Percentiles rank a stretch among this genome's conserved stretches.
Evolutionary conservation across 2,797 vertebrate genomes (phyloP).

Genomic region (Gymnocypris eckloni): DNA sequence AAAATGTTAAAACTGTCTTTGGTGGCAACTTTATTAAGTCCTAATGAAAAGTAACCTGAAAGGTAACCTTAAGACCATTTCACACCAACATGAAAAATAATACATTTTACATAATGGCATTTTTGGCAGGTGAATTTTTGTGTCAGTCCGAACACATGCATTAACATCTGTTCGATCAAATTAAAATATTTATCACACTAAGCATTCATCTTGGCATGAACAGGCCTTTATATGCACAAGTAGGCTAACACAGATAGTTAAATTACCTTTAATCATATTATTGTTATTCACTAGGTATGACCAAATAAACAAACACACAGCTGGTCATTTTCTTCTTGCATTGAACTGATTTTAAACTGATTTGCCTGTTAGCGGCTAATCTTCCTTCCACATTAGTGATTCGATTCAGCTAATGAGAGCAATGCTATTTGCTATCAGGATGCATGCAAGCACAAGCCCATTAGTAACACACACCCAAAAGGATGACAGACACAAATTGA

Average conservation of each 20-base stretch:
- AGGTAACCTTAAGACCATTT: not conserved
- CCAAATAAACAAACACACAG: conserved; percentile 12
- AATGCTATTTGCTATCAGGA: not conserved
- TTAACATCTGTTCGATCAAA: not conserved
- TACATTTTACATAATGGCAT: too few relatives aligned
- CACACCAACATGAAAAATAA: not conserved
- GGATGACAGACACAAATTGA: not conserved
- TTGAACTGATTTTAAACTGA: conserved; percentile 21
- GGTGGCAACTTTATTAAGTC: not conserved
- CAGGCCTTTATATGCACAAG: not conserved
- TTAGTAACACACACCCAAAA: not conserved
- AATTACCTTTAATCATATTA: not conserved
- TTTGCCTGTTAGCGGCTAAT: conserved; percentile 28
- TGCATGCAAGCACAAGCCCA: not conserved
- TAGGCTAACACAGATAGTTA: not conserved
- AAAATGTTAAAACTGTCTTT: not conserved
- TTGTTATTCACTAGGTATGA: not conserved
- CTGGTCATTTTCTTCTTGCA: not conserved
- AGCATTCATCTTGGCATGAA: not conserved
- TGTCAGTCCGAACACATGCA: not conserved
- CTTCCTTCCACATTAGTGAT: conserved; percentile 9
- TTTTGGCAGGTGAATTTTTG: not conserved
- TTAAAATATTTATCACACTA: not conserved
- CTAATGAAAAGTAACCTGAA: not conserved
- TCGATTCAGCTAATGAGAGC: conserved; percentile 13